These are phyloP conservation scores for Galerucella nymphaeae DNA, from an alignment of 2,888 invertebrate species.

Conservation along the genomic window DNA sequence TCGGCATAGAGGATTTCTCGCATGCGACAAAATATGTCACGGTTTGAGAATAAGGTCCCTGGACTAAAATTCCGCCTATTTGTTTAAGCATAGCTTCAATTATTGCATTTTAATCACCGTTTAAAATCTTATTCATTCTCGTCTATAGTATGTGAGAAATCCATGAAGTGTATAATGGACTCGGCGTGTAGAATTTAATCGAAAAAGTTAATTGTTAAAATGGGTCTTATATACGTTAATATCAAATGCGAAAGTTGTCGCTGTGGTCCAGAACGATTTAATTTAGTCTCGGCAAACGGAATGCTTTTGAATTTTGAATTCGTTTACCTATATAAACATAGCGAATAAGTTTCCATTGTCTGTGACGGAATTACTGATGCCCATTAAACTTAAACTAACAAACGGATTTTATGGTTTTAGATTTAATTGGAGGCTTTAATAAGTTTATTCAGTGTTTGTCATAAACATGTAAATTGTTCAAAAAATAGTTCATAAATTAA, in stretches of 20 bases:
- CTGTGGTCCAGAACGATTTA: slow-evolving; percentile 43
- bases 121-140: slow-evolving; percentile 3
- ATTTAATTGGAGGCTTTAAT: background rate
- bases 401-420: background rate
- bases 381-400: background rate
- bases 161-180: slow-evolving; percentile 34
- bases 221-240: slow-evolving; percentile 47
- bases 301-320: slow-evolving; percentile 50
- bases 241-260: slow-evolving; percentile 46
- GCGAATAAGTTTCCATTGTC: background rate
- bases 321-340: slow-evolving; percentile 6
- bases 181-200: slow-evolving; percentile 45
- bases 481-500: too few species aligned
- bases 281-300: slow-evolving; percentile 51
- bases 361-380: background rate
- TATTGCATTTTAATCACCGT: background rate
- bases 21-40: too few species aligned
- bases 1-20: too few species aligned
- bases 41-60: too few species aligned
- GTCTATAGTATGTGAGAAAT: background rate
- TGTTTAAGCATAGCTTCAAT: background rate
- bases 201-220: slow-evolving; percentile 52
- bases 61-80: background rate
- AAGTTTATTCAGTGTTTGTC: too few species aligned
- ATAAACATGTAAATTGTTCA: too few species aligned